phyloP scores from a whole-genome alignment of 2,888 invertebrate genomes.

The Acronicta psi region DNA sequence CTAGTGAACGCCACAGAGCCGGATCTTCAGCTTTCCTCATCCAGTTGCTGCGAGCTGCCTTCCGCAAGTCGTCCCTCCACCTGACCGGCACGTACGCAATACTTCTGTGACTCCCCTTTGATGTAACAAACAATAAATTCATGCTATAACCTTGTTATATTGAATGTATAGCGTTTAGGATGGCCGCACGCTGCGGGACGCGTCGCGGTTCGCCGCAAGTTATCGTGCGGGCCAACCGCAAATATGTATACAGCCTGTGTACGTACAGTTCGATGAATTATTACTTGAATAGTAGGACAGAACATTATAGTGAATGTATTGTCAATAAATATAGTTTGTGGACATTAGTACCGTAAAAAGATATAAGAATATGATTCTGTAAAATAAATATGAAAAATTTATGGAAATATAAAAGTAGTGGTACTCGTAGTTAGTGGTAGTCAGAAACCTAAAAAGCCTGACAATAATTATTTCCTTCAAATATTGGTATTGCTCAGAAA shows the following conservation, averaged over 20 bases:
- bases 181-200: conserved; percentile 27
- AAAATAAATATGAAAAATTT: no score
- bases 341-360: conserved; percentile 1
- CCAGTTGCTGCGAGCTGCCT: no score
- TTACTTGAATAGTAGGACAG: conserved; percentile 22
- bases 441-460: no score
- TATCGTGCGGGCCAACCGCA: conserved; percentile 34
- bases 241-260: conserved; percentile 19
- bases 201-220: conserved; percentile 49
- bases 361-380: not conserved
- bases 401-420: no score
- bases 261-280: conserved; percentile 29
- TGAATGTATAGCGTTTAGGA: conserved; percentile 35
- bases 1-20: no score
- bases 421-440: no score
- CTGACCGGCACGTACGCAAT: no score
- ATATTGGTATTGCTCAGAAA: no score
- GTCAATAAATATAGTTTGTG: conserved; percentile 3
- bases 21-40: no score
- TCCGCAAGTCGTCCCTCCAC: no score
- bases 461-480: no score
- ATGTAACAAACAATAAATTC: conserved; percentile 16
- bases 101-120: no score
- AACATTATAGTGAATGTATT: conserved; percentile 26
- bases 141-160: conserved; percentile 21